A percentile compares a stretch with the other conserved stretches of the same genome.
phyloP scores from a whole-genome alignment of 2,113 vertebrate species.

The Odocoileus hemionus region DNA sequence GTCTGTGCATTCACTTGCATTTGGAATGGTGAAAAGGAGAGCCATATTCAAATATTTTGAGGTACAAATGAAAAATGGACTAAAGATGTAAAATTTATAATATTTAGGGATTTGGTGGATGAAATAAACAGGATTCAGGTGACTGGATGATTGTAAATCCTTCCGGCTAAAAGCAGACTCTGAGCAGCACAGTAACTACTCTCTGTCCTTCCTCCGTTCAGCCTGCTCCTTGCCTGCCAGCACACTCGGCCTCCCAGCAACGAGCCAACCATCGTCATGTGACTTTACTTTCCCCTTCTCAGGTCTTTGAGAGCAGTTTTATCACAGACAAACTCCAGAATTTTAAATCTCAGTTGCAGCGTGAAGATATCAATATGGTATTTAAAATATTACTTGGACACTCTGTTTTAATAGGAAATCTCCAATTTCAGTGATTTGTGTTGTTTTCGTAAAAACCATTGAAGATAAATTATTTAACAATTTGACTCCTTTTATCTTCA shows the following conservation, averaged over 20 bases:
- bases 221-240: not conserved
- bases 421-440: not conserved
- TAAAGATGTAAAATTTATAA: not conserved
- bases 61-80: not conserved
- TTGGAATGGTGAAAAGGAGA: not conserved
- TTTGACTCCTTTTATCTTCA: not conserved
- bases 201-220: not conserved
- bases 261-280: accelerated
- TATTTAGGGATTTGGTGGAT: not conserved
- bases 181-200: not conserved
- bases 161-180: not conserved
- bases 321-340: not conserved
- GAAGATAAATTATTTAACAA: not conserved
- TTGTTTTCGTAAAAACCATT: not conserved
- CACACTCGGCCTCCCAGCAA: accelerated
- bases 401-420: not conserved
- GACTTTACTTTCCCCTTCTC: not conserved
- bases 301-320: not conserved
- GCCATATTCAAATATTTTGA: not conserved
- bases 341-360: not conserved
- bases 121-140: not conserved
- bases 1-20: not conserved
- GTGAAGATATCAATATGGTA: not conserved
- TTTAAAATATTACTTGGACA: not conserved
- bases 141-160: not conserved